Base-by-base conservation (phyloP, 2,113 vertebrate species). In the Pedetes capensis region DNA sequence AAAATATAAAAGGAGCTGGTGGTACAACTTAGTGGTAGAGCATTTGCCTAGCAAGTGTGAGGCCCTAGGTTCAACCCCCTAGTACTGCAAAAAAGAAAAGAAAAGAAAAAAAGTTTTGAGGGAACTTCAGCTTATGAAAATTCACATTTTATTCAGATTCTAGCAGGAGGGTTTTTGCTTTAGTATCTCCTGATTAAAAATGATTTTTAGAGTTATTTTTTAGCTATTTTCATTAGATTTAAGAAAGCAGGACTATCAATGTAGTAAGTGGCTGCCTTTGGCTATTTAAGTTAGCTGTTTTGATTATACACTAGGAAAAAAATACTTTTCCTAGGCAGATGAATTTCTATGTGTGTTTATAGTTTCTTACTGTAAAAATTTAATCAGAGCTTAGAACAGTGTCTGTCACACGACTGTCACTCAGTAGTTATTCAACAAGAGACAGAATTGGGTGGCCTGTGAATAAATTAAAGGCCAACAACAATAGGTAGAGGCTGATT, bases 211-310 rank as follows among this genome's bases (percentile, higher is more conserved):
- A 91, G 51, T 42, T 47, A 29, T 32, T 18, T 34, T 83, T 96
- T 81, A 22, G 22, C 29, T 59, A 29, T 66, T 95, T 89, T 94
- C 86, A 23, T 81, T 95, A 82, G 6, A 37, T 89, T 53, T 63
- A 53, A 4, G 78, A 84, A 94, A 91, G 4, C 61, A 91, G 34
- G 20, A 75, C 44, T 51, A 44, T 49, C 14, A 76, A 23, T 27
- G 47, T 83, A 87, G 32, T 68, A 89, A n/a, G 49, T 51, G 25
- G 29, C 68, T 87, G 10, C 61, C 51, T 87, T 93, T 79, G 42
- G 14, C 82, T 72, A 74, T 76, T 87, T 68, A 93, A 91, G 71
- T 94, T 96, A 90, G 51, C 34, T 66, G 76, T 87, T 89, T 76
- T 72, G 55, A 34, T 47, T 95, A 83, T 39, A 64, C 51, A 32